A percentile compares a stretch with the other conserved stretches of the same genome.
Evolutionary conservation across 2,797 vertebrate genomes (phyloP).

Genomic region (Molossus alvarezi): DNA sequence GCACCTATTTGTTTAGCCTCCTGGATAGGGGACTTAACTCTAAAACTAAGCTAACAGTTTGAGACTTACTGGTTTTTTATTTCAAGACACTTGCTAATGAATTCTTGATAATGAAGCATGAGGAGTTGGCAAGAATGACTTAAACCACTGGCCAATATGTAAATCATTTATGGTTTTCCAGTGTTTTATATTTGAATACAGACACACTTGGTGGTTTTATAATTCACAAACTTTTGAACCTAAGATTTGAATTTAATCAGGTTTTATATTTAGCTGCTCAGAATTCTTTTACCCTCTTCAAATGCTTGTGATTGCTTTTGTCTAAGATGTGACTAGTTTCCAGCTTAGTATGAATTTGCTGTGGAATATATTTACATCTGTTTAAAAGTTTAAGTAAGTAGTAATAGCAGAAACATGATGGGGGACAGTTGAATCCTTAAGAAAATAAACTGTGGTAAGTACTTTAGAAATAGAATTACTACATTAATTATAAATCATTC

Average conservation of each 20-base stretch:
- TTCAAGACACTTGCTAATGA: not conserved
- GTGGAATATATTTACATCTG: not conserved
- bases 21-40: not conserved
- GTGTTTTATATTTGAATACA: not conserved
- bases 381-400: conserved; percentile 8
- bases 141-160: not conserved
- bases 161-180: conserved; percentile 3
- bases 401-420: not conserved
- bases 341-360: not conserved
- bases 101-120: not conserved
- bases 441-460: conserved; percentile 28
- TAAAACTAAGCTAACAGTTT: conserved; percentile 4
- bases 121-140: not conserved
- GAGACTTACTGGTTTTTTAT: not conserved
- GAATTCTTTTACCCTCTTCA: not conserved
- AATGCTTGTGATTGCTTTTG: not conserved
- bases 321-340: conserved; percentile 29
- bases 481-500: conserved; percentile 52
- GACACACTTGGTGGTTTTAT: not conserved
- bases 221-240: conserved; percentile 22
- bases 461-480: conserved; percentile 39
- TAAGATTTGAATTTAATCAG: conserved; percentile 55
- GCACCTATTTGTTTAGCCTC: conserved; percentile 28
- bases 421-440: conserved; percentile 3
- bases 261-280: conserved; percentile 38